Conservation (phyloP, 2,113 vertebrate genomes). For the Scolopax mira region DNA sequence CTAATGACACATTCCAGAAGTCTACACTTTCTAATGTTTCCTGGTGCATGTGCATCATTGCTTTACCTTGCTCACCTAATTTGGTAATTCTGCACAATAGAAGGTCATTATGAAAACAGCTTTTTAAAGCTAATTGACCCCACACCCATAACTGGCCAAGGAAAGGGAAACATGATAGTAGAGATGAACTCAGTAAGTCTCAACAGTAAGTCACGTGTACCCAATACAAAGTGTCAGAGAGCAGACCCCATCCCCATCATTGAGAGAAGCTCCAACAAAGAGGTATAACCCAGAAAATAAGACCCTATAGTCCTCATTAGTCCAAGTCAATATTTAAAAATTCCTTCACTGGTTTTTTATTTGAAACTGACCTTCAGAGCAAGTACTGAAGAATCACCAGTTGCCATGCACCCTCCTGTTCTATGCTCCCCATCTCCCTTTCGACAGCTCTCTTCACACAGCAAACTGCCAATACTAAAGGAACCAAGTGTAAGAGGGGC, state of each 20-base stretch:
- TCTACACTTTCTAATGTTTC: background rate
- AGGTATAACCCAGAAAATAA: background rate
- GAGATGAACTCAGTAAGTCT: background rate
- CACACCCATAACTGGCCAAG: background rate
- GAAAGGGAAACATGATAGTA: background rate
- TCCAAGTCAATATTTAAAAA: background rate
- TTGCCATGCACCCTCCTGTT: rapidly evolving
- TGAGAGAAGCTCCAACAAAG: background rate
- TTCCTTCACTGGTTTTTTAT: background rate
- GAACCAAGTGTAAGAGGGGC: background rate
- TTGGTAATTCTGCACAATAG: background rate
- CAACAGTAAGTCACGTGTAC: background rate
- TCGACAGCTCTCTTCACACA: background rate
- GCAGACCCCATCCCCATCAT: background rate
- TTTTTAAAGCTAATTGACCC: background rate
- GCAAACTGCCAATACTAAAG: background rate
- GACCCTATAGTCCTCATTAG: background rate
- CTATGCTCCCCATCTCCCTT: background rate
- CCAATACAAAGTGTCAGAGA: background rate
- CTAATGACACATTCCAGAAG: background rate
- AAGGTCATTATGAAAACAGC: background rate
- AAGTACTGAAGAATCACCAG: background rate
- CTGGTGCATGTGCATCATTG: rapidly evolving
- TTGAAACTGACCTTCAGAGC: background rate
- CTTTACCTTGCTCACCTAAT: background rate